These are phyloP conservation scores for Chaetodon trifasciatus DNA, from an alignment of 2,797 vertebrate genomes.

Conservation along the genomic window DNA sequence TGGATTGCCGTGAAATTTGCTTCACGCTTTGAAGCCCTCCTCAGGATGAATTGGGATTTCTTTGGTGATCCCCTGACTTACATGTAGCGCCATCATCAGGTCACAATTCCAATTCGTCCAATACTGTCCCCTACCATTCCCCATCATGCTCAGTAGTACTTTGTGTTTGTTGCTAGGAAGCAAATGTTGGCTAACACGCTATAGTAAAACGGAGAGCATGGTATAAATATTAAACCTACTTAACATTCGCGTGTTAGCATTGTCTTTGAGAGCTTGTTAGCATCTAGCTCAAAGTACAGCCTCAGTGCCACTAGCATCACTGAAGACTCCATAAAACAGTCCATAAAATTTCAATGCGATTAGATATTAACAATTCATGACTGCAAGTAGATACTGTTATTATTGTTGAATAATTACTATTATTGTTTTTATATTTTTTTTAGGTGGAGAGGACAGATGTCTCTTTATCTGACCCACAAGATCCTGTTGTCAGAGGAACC, in stretches of 20 bases:
- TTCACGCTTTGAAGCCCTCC: background rate
- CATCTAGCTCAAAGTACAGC: background rate
- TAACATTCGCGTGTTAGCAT: background rate
- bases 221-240: too few species aligned
- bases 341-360: background rate
- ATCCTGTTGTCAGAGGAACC: conserved; percentile 85
- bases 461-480: conserved; percentile 84
- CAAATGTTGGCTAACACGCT: too few species aligned
- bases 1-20: background rate
- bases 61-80: background rate
- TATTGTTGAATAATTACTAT: background rate
- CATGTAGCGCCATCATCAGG: background rate
- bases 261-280: too few species aligned
- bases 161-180: too few species aligned
- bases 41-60: background rate
- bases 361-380: background rate
- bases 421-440: conserved; percentile 11
- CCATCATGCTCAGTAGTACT: background rate
- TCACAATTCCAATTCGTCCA: background rate
- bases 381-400: background rate
- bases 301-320: background rate
- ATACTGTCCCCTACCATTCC: background rate
- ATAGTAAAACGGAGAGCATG: too few species aligned
- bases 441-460: conserved; percentile 90
- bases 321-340: too few species aligned